phyloP scores from a whole-genome alignment of 1,140 invertebrate genomes.

The Drosophila mayri region DNA sequence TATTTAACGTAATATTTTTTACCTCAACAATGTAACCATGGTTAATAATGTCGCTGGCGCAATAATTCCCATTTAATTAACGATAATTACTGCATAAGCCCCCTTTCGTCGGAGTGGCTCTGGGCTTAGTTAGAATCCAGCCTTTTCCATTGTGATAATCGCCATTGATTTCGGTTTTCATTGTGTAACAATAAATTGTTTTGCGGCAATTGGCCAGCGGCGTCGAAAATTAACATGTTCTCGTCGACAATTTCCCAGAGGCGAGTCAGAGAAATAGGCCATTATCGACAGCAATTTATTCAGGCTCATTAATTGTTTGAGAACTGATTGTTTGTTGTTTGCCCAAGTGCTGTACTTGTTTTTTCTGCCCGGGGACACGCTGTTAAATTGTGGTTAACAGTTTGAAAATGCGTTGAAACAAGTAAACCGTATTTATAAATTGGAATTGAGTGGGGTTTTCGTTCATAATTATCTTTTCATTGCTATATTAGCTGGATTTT shows the following conservation, averaged over 20 bases:
- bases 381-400: constrained; percentile 52
- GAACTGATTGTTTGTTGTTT: constrained; percentile 42
- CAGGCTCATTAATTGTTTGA: constrained; percentile 60
- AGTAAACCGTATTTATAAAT: constrained; percentile 43
- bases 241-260: constrained; percentile 30
- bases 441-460: neutral
- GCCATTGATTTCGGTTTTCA: constrained; percentile 51
- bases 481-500: neutral
- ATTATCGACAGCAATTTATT: constrained; percentile 76
- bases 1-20: constrained; percentile 7
- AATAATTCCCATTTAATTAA: constrained; percentile 46
- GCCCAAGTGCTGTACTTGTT: constrained; percentile 21
- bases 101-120: constrained; percentile 4
- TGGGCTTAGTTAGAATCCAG: constrained; percentile 6
- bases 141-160: constrained; percentile 34
- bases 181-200: constrained; percentile 75
- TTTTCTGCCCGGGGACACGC: constrained; percentile 19
- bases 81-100: constrained; percentile 34
- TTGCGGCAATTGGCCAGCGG: constrained; percentile 37
- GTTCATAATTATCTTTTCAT: neutral
- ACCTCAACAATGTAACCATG: constrained; percentile 15
- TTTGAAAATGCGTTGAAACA: constrained; percentile 26
- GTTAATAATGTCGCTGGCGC: constrained; percentile 24
- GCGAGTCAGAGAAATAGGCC: constrained; percentile 45
- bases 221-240: constrained; percentile 73